These are phyloP conservation scores for Balearica regulorum DNA, from an alignment of 2,797 vertebrate genomes.

Conservation along the genomic window DNA sequence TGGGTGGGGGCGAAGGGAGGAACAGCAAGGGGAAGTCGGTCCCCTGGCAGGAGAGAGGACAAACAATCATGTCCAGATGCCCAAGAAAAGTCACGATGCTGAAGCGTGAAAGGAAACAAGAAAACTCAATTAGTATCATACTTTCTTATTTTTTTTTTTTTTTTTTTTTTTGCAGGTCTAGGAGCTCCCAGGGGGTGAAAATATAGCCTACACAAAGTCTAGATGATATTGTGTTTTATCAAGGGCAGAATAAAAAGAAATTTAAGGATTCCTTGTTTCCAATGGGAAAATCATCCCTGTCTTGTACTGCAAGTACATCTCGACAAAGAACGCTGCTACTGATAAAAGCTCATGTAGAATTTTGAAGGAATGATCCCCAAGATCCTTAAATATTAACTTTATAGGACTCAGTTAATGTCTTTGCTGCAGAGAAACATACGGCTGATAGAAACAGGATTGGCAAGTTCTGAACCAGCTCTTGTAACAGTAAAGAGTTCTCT, in stretches of 20 bases:
- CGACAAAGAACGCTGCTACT: neutral
- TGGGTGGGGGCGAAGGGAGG: fast-evolving
- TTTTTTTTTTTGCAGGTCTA: neutral
- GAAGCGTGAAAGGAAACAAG: constrained; percentile 16
- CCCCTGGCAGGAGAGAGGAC: neutral
- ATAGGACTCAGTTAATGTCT: neutral
- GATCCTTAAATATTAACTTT: neutral
- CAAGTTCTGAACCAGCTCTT: neutral
- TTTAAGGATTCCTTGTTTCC: neutral
- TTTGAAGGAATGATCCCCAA: neutral
- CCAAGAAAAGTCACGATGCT: neutral
- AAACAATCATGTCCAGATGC: neutral
- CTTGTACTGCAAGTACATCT: neutral
- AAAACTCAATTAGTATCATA: neutral
- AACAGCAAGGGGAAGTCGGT: neutral
- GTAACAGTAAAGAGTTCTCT: neutral
- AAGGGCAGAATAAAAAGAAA: neutral
- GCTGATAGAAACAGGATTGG: neutral
- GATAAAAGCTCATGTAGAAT: neutral
- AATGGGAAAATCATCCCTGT: neutral
- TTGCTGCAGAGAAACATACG: neutral
- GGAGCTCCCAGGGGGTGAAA: neutral
- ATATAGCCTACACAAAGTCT: neutral
- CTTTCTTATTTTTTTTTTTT: neutral
- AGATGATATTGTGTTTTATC: neutral